Evolutionary conservation across 2,797 vertebrate genomes (phyloP).

Genomic region (Chloroceryle inda): DNA sequence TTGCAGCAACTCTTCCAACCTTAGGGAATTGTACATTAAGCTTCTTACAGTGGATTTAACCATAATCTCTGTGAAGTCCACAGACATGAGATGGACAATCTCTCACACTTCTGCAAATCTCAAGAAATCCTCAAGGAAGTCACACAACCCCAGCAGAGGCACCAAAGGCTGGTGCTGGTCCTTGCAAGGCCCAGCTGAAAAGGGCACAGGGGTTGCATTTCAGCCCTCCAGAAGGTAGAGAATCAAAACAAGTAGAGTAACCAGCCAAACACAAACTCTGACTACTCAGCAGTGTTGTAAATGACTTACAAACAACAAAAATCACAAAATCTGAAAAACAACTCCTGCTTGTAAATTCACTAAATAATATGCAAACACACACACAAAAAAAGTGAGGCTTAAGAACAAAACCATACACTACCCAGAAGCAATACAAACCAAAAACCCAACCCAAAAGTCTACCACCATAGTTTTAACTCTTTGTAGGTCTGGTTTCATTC

Average conservation of each 20-base stretch:
- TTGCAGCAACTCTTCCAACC: background rate
- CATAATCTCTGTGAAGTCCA: background rate
- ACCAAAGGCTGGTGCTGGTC: background rate
- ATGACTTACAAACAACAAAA: background rate
- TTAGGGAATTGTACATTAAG: background rate
- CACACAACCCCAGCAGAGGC: background rate
- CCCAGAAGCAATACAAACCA: background rate
- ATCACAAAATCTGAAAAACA: background rate
- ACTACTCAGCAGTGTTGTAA: background rate
- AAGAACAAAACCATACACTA: background rate
- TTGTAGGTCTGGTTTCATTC: background rate
- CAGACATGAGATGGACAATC: background rate
- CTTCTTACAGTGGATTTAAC: slow-evolving; percentile 5
- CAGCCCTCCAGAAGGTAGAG: background rate
- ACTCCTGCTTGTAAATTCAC: background rate
- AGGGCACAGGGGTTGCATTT: background rate
- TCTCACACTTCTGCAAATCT: background rate
- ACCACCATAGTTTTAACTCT: background rate
- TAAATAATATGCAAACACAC: background rate
- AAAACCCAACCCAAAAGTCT: background rate
- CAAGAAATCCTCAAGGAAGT: background rate
- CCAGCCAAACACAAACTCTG: background rate
- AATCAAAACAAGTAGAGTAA: background rate
- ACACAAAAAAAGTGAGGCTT: background rate
- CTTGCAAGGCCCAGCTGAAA: background rate